Percentiles rank a stretch among this genome's conserved stretches.
phyloP scores from a whole-genome alignment of 1,140 invertebrate genomes.

The Bombus confusus region DNA sequence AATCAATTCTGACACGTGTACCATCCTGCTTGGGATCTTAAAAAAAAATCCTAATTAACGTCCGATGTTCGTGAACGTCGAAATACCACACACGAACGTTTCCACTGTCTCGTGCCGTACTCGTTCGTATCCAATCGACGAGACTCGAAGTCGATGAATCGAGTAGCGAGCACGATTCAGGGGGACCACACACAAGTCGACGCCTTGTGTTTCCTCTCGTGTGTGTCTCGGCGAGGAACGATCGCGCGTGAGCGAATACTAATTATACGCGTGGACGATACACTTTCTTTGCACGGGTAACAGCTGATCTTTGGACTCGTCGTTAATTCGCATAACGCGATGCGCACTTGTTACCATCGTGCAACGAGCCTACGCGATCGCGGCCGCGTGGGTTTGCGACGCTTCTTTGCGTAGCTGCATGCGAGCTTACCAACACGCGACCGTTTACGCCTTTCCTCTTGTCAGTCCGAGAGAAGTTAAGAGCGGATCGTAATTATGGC shows the following conservation, averaged over 20 bases:
- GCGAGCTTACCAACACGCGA: no score
- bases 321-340: background rate
- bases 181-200: slow-evolving; percentile 14
- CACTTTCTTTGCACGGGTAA: background rate
- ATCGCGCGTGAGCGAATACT: slow-evolving; percentile 11
- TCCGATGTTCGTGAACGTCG: background rate
- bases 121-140: background rate
- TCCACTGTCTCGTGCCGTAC: background rate
- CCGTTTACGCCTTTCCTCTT: no score
- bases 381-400: background rate
- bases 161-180: background rate
- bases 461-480: no score
- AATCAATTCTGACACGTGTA: background rate
- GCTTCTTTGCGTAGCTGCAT: background rate
- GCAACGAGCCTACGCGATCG: background rate
- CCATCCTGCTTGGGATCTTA: background rate
- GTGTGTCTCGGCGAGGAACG: background rate
- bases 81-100: background rate
- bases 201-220: background rate
- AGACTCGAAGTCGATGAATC: background rate
- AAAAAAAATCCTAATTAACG: background rate
- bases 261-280: slow-evolving; percentile 21
- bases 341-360: background rate
- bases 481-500: no score
- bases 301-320: background rate